Evolutionary conservation across 2,113 vertebrate species (phyloP).

Genomic region (Salvelinus sp.): DNA sequence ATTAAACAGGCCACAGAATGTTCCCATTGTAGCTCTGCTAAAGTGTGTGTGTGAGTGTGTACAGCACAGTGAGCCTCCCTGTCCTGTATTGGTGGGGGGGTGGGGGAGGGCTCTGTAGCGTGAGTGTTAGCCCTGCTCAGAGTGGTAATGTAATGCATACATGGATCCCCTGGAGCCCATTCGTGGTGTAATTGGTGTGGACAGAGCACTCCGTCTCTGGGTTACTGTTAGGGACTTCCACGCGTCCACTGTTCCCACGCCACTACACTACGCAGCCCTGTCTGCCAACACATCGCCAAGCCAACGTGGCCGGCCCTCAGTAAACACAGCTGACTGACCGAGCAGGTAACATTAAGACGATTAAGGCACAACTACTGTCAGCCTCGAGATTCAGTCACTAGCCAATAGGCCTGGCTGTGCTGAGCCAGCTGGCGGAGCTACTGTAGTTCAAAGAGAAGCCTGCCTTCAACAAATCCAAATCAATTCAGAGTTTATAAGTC

Average conservation of each 20-base stretch:
- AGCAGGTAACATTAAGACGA: too few relatives aligned
- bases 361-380: too few relatives aligned
- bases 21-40: constrained; percentile 60
- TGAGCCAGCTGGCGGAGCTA: not conserved
- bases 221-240: constrained; percentile 67
- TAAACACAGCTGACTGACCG: not conserved
- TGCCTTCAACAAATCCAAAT: too few relatives aligned
- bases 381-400: too few relatives aligned
- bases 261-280: constrained; percentile 14
- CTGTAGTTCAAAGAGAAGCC: not conserved
- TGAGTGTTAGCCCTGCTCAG: constrained; percentile 50
- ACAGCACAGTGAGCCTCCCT: constrained; percentile 41
- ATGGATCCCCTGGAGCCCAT: constrained; percentile 69
- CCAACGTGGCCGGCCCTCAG: not conserved
- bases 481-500: too few relatives aligned
- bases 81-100: not conserved
- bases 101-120: constrained; percentile 24
- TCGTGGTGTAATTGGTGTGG: constrained; percentile 74
- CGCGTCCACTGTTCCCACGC: constrained; percentile 48
- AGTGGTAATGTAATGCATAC: constrained; percentile 72
- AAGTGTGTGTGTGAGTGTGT: constrained; percentile 42
- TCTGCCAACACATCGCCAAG: not conserved
- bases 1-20: constrained; percentile 69
- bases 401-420: not conserved
- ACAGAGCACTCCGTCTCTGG: constrained; percentile 67